These are phyloP conservation scores for Aphodius granarius DNA, from an alignment of 2,888 invertebrate genomes.

Conservation along the genomic window DNA sequence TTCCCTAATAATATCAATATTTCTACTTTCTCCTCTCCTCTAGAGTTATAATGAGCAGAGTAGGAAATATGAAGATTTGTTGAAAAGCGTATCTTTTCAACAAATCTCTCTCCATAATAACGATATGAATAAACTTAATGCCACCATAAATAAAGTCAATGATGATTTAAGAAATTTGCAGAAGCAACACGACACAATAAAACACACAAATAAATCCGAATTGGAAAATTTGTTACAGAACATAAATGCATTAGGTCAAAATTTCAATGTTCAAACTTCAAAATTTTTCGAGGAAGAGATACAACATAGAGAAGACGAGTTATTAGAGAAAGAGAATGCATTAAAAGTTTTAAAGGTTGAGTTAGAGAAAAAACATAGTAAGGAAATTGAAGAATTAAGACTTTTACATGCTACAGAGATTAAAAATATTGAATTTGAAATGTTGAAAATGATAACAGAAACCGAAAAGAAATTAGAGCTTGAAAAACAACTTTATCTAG, in stretches of 20 bases:
- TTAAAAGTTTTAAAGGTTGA: slow-evolving; percentile 14
- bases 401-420: slow-evolving; percentile 42
- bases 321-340: not conserved
- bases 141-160: not conserved
- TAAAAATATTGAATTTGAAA: slow-evolving; percentile 45
- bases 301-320: not conserved
- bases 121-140: not conserved
- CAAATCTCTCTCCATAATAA: not conserved
- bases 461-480: slow-evolving; percentile 35
- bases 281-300: not conserved
- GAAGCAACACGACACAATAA: not conserved
- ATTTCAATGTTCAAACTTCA: not conserved
- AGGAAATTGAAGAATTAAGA: slow-evolving; percentile 41
- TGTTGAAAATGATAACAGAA: slow-evolving; percentile 44
- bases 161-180: not conserved
- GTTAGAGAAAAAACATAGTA: slow-evolving; percentile 27
- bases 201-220: slow-evolving; percentile 29
- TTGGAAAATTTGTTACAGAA: slow-evolving; percentile 29
- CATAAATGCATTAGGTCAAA: not conserved
- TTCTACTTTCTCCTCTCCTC: too few relatives aligned
- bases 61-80: too few relatives aligned
- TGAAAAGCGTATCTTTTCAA: not conserved
- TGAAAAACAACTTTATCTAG: slow-evolving; percentile 39
- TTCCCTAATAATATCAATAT: too few relatives aligned
- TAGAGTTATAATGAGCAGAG: too few relatives aligned